Evolutionary conservation across 35 echinoderm and acorn worm species (phyloP), one percentile per base, ranked within the genome.

Genomic region (Lytechinus variegatus): DNA sequence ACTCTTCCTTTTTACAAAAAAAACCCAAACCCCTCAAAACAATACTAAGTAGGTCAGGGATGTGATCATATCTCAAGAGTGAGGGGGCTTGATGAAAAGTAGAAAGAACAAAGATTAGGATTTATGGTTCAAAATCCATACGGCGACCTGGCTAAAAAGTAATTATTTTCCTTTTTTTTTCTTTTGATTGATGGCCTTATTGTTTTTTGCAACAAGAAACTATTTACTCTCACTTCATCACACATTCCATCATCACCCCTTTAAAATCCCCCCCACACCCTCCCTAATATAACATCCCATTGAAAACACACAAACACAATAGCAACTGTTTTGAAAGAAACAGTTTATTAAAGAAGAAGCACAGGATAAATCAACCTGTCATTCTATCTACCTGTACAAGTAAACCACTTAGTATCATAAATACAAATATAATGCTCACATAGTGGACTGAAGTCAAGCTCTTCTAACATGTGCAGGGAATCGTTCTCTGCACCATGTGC

Each of bases 331-430:
- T 90, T 90, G 88, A 90, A 90, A 90, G 88, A 90, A 90, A 90
- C 88, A 90, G 28, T 90, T 90, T 90, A 90, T 90, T 90, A 90
- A 90, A 90, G 88, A 90, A 90, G 88, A 90, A 90, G 88, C 88
- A 79, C 66, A 90, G 88, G 52, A 9, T 90, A 3, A 3, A 44
- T 90, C 4, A 54, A 4, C 88, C 52, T 52, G 88, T 90, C 12
- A 8, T 90, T 90, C 52, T 90, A 90, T 90, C 88, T 90, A 90
- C 88, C 88, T 90, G 52, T 90, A 90, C 88, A 90, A 44, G 33
- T 44, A 44, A 44, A 90, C 9, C 52, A 54, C 11, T 54, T 54
- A 90, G 88, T 90, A 54, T 90, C 88, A 90, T 90, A 90, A 90
- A 90, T 90, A 90, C 88, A 90, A 90, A 90, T 90, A 90, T 90